Evolutionary conservation across 2,888 invertebrate genomes (phyloP).

Genomic region (Heliconius cydno): DNA sequence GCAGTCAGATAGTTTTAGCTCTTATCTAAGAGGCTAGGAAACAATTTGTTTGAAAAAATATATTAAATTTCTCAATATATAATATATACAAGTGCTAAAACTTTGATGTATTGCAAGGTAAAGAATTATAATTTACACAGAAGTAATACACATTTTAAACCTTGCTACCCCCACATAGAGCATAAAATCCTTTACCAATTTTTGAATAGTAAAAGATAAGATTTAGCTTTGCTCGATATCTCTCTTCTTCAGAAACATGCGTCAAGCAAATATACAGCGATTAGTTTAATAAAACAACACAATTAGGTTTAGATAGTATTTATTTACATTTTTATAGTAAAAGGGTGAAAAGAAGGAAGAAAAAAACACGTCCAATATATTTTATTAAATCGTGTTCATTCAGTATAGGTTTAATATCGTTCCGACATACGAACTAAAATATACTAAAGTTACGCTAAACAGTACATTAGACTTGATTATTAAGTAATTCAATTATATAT

Average conservation of each 20-base stretch:
- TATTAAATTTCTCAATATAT: neutral
- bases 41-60: neutral
- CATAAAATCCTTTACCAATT: slow-evolving; percentile 15
- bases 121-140: neutral
- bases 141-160: neutral
- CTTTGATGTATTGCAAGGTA: neutral
- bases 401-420: slow-evolving; percentile 37
- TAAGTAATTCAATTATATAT: slow-evolving; percentile 28
- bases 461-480: slow-evolving; percentile 38
- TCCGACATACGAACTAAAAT: slow-evolving; percentile 30
- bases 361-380: slow-evolving; percentile 51
- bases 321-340: slow-evolving; percentile 63
- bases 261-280: slow-evolving; percentile 61
- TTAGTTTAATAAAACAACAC: slow-evolving; percentile 75
- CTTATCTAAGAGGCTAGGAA: neutral
- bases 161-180: neutral
- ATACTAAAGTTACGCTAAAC: slow-evolving; percentile 41
- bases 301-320: slow-evolving; percentile 61
- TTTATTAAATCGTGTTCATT: slow-evolving; percentile 52
- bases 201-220: neutral
- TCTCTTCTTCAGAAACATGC: slow-evolving; percentile 49
- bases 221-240: slow-evolving; percentile 2
- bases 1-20: neutral
- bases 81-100: neutral
- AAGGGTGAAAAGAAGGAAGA: slow-evolving; percentile 51